A percentile compares a stretch with the other conserved stretches of the same genome.
Conservation (phyloP, 2,113 vertebrate species). For the Nothoprocta perdicaria region DNA sequence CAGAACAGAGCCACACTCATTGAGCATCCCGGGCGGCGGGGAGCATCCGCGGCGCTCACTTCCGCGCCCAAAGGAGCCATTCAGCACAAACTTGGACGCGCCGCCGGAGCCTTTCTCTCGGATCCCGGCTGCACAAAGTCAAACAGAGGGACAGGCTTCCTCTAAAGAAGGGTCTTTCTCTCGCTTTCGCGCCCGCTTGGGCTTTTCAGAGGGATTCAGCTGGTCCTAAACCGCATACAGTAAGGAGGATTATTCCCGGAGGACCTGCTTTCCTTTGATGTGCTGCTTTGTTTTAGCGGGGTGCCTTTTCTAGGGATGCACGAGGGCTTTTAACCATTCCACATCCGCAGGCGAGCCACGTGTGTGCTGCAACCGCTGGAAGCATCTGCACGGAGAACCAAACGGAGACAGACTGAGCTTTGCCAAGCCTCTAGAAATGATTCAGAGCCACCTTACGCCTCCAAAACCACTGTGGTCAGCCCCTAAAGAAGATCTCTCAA, state of each 20-base stretch:
- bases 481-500: slow-evolving; percentile 35
- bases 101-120: slow-evolving; percentile 47
- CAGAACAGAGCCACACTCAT: slow-evolving; percentile 69
- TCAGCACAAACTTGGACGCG: slow-evolving; percentile 65
- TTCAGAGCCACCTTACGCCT: not conserved
- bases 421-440: not conserved
- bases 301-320: not conserved
- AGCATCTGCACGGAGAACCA: not conserved
- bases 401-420: not conserved
- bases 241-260: slow-evolving; percentile 59
- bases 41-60: slow-evolving; percentile 56
- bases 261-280: slow-evolving; percentile 51
- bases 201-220: slow-evolving; percentile 45
- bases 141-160: slow-evolving; percentile 43
- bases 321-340: slow-evolving; percentile 16
- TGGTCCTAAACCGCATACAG: slow-evolving; percentile 45
- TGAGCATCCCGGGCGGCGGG: slow-evolving; percentile 62
- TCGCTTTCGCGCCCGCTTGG: not conserved
- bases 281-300: slow-evolving; percentile 41
- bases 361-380: not conserved
- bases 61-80: slow-evolving; percentile 60
- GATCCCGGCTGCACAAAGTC: slow-evolving; percentile 59
- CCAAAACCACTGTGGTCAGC: slow-evolving; percentile 27
- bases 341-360: not conserved
- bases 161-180: slow-evolving; percentile 60